Evolutionary conservation across 2,888 invertebrate species (phyloP).

Genomic region (Sicus ferrugineus): DNA sequence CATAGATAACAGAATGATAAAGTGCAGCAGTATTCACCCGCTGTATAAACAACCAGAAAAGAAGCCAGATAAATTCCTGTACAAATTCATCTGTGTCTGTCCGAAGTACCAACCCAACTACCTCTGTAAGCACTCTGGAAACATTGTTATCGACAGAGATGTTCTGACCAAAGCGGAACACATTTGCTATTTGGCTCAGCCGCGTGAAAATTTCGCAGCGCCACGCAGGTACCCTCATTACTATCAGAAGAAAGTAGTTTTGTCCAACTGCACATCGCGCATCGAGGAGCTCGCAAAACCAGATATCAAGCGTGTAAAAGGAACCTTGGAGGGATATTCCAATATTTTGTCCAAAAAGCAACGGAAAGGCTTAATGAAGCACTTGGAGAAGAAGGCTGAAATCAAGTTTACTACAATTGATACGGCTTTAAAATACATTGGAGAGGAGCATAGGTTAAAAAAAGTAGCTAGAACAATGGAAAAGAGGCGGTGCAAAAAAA

Average conservation of each 20-base stretch:
- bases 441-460: conserved; percentile 56
- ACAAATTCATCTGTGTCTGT: conserved; percentile 51
- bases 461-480: conserved; percentile 46
- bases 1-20: conserved; percentile 50
- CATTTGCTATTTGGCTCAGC: conserved; percentile 56
- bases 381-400: conserved; percentile 48
- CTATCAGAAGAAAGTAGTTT: conserved; percentile 47
- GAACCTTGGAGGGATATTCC: conserved; percentile 49
- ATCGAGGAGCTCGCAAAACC: conserved; percentile 57
- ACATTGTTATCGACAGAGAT: conserved; percentile 59
- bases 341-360: conserved; percentile 48
- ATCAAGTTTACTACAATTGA: conserved; percentile 50
- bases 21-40: conserved; percentile 51
- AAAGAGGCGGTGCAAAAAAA: conserved; percentile 46
- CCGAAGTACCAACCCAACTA: conserved; percentile 52
- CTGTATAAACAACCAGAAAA: conserved; percentile 45
- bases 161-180: conserved; percentile 58
- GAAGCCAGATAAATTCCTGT: conserved; percentile 46
- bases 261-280: conserved; percentile 59
- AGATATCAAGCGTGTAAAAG: conserved; percentile 47
- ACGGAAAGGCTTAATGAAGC: conserved; percentile 47
- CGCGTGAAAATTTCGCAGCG: conserved; percentile 51
- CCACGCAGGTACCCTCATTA: conserved; percentile 41
- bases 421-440: conserved; percentile 54
- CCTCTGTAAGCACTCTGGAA: conserved; percentile 55